Conservation (phyloP, 2,888 invertebrate genomes). For the Emesis russula region DNA sequence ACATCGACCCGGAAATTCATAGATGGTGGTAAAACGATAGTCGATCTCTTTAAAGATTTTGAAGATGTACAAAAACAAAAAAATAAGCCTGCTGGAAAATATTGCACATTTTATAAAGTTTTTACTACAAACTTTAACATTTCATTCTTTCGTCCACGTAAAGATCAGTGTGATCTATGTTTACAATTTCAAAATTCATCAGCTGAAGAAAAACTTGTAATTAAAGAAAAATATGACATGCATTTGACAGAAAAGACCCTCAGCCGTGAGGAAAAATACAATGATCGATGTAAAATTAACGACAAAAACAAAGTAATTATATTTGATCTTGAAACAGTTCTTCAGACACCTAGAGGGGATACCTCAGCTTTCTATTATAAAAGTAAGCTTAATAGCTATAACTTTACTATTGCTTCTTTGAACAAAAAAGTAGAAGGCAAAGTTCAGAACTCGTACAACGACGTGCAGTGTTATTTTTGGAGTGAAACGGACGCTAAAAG, state of each 20-base stretch:
- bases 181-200: slow-evolving; percentile 7
- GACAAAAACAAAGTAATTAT: no score
- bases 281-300: no score
- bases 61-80: neutral
- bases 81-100: neutral
- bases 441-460: no score
- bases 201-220: slow-evolving; percentile 5
- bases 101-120: neutral
- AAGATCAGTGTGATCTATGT: neutral
- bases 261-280: no score
- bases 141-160: neutral
- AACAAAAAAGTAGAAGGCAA: no score
- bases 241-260: neutral
- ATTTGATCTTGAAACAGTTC: no score
- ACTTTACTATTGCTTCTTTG: no score
- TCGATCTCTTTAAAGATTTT: neutral
- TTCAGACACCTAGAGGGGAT: no score
- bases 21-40: slow-evolving; percentile 4
- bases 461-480: no score
- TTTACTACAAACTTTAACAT: neutral
- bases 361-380: no score
- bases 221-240: slow-evolving; percentile 27
- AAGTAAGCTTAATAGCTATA: no score
- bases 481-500: no score
- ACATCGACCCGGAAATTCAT: neutral